Evolutionary conservation across 2,888 invertebrate genomes (phyloP).

Genomic region (Pyrgus malvae): DNA sequence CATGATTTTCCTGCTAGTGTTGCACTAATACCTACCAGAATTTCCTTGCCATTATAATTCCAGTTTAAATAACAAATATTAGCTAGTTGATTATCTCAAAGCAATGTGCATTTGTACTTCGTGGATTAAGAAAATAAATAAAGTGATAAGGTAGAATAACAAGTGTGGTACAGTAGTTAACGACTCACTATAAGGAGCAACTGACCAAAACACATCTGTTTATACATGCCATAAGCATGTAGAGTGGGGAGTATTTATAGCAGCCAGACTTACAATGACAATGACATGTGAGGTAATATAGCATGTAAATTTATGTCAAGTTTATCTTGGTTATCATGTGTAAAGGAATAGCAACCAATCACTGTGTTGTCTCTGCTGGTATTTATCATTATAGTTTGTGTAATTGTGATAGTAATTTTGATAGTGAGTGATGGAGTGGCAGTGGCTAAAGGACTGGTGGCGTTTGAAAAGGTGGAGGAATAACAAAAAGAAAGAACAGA

Average conservation of each 20-base stretch:
- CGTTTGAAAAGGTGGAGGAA: constrained; percentile 86
- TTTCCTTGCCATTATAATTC: no score
- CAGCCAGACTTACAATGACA: constrained; percentile 39
- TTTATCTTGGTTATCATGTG: constrained; percentile 70
- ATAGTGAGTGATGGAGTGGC: constrained; percentile 85
- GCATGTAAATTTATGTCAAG: constrained; percentile 67
- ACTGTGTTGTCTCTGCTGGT: constrained; percentile 51
- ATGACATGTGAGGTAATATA: constrained; percentile 75
- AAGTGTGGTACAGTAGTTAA: constrained; percentile 23
- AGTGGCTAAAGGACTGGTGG: constrained; percentile 92
- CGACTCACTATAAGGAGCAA: constrained; percentile 24
- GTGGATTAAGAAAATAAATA: constrained; percentile 23
- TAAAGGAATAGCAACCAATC: constrained; percentile 58
- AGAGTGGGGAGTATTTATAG: constrained; percentile 55
- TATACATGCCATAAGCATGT: constrained; percentile 35
- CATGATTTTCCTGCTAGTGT: constrained; percentile 7
- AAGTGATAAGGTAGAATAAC: constrained; percentile 24
- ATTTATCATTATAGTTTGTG: constrained; percentile 55
- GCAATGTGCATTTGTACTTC: constrained; percentile 1
- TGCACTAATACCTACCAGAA: constrained; percentile 6
- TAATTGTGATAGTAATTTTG: constrained; percentile 50
- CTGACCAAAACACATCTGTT: constrained; percentile 26
- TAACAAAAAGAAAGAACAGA: constrained; percentile 75
- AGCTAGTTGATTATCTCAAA: neutral
- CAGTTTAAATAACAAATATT: no score